Percentiles rank a stretch among this genome's conserved stretches.
These are phyloP conservation scores for Gadus macrocephalus DNA, from an alignment of 2,113 vertebrate genomes.

Conservation along the genomic window DNA sequence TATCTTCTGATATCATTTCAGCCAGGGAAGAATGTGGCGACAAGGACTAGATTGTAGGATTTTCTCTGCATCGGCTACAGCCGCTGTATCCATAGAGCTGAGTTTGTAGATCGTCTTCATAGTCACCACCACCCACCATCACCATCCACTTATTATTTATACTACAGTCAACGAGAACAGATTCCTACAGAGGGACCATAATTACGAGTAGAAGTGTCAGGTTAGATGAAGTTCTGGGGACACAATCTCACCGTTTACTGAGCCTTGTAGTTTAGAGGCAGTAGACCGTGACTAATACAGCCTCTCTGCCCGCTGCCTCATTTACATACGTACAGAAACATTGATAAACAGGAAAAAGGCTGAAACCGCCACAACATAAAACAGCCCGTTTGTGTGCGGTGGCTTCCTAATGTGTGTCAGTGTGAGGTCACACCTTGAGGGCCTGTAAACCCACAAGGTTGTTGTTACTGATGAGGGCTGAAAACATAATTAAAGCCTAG, in stretches of 20 bases:
- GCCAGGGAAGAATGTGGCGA: too few species aligned
- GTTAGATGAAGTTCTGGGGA: slow-evolving; percentile 9
- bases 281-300: background rate
- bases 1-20: too few species aligned
- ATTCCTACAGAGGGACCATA: slow-evolving; percentile 24
- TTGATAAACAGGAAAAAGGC: slow-evolving; percentile 32
- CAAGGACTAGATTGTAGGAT: too few species aligned
- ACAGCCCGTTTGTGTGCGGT: slow-evolving; percentile 32
- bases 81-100: too few species aligned
- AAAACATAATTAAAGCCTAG: slow-evolving; percentile 58
- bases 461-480: slow-evolving; percentile 36
- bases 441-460: slow-evolving; percentile 53
- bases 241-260: background rate
- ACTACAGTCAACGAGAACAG: too few species aligned
- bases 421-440: slow-evolving; percentile 41
- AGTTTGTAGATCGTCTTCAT: too few species aligned
- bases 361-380: background rate
- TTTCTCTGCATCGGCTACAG: too few species aligned
- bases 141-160: too few species aligned
- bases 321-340: slow-evolving; percentile 11
- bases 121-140: too few species aligned
- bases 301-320: slow-evolving; percentile 7
- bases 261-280: slow-evolving; percentile 12
- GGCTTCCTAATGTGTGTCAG: slow-evolving; percentile 55
- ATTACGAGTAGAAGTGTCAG: slow-evolving; percentile 8